Conservation (phyloP, 1,140 invertebrate genomes). For the Andrena cerasifolii region DNA sequence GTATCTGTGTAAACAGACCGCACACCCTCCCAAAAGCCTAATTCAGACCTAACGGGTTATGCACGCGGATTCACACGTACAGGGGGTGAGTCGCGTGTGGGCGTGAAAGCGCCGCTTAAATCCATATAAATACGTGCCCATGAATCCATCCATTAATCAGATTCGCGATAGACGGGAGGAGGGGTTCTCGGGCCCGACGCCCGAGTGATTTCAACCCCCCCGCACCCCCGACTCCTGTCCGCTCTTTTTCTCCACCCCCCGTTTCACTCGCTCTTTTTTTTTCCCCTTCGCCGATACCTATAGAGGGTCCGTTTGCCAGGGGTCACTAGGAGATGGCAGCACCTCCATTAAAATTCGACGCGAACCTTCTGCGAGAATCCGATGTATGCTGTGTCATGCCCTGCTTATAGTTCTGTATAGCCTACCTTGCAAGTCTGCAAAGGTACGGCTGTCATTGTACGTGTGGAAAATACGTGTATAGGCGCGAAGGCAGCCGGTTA, state of each 20-base stretch:
- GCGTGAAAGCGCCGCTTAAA: conserved; percentile 66
- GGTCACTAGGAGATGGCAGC: conserved; percentile 77
- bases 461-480: conserved; percentile 56
- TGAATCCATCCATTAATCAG: conserved; percentile 80
- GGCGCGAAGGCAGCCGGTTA: conserved; percentile 57
- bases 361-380: conserved; percentile 66
- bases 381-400: conserved; percentile 61
- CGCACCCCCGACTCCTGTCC: conserved; percentile 35
- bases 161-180: conserved; percentile 73
- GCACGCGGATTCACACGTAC: conserved; percentile 39
- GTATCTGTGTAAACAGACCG: conserved; percentile 33
- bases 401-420: conserved; percentile 51
- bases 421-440: conserved; percentile 50
- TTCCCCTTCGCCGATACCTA: conserved; percentile 28
- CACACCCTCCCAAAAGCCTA: conserved; percentile 38
- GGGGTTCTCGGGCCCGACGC: conserved; percentile 45
- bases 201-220: conserved; percentile 77
- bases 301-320: conserved; percentile 60
- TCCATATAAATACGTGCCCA: conserved; percentile 70
- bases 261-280: conserved; percentile 33
- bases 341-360: conserved; percentile 74
- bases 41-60: conserved; percentile 41
- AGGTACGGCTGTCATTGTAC: conserved; percentile 56
- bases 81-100: background rate
- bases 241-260: background rate